Evolutionary conservation across 2,797 vertebrate species (phyloP).

Genomic region (Melanotaenia boesemani): DNA sequence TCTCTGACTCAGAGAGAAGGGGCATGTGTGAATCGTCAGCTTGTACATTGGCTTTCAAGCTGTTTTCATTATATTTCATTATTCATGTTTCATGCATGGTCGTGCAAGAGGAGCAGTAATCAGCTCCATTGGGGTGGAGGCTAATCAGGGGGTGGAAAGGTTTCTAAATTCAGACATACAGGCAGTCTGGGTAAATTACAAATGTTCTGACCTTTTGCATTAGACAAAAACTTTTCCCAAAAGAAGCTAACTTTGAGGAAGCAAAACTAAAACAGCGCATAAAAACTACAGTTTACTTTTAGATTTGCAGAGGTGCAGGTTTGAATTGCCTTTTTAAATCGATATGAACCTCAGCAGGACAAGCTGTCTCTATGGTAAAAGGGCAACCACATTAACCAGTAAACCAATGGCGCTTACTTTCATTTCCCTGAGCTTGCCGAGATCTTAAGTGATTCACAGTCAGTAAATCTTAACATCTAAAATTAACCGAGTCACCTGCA

Average conservation of each 20-base stretch:
- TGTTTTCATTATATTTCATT: constrained; percentile 81
- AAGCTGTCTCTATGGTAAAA: constrained; percentile 41
- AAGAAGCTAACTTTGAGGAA: constrained; percentile 11
- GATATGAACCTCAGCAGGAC: constrained; percentile 19
- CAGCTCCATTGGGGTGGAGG: constrained; percentile 57
- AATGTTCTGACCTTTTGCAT: constrained; percentile 57
- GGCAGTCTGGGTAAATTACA: constrained; percentile 45
- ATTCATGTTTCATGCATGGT: constrained; percentile 80
- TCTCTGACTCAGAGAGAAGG: constrained; percentile 15
- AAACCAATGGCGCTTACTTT: constrained; percentile 36
- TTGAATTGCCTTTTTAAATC: constrained; percentile 37
- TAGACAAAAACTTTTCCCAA: constrained; percentile 28
- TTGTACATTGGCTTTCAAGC: constrained; percentile 73
- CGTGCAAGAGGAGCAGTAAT: constrained; percentile 69
- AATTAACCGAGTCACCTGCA: constrained; percentile 15
- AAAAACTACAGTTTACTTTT: constrained; percentile 37
- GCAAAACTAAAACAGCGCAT: constrained; percentile 16
- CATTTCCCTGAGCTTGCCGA: constrained; percentile 10
- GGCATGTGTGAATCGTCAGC: constrained; percentile 67
- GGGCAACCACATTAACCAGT: constrained; percentile 39
- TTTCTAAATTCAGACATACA: constrained; percentile 54
- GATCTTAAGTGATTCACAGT: constrained; percentile 22
- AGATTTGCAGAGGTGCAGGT: constrained; percentile 2
- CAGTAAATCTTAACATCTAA: constrained; percentile 30
- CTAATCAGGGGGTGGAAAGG: constrained; percentile 59